Evolutionary conservation across 2,113 vertebrate species (phyloP), one percentile per base, ranked within the genome.

Genomic region (Osmerus eperlanus): DNA sequence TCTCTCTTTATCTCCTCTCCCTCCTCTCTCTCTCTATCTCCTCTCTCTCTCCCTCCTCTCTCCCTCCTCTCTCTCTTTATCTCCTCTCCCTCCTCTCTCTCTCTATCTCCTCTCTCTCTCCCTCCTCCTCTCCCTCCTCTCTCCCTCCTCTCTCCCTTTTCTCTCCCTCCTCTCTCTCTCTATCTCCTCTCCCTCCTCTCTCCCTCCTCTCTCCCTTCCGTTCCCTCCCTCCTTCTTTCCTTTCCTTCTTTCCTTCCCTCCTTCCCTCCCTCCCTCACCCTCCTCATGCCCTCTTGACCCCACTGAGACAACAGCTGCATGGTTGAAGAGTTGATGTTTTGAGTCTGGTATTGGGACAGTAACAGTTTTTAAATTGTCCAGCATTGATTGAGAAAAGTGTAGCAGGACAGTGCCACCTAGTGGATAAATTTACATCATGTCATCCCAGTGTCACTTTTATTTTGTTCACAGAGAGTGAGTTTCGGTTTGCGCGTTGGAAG

Each of bases 401-500:
- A 61, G 19, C 5, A 28, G 21, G n/a, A 55, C 21, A 68, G 16
- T 55, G 21, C 21, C 67, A 28, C 25, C 28, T 32, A 29, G 52
- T 41, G 51, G 67, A 25, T 8, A 12, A n/a, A 67, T 23, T 3
- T 47, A 2, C 19, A n/a, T 19, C 36, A 12, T 41, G 18, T 23
- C 11, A 67, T 5, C 32, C 32, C 32, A 36, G 32, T 36, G 32
- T 36, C 32, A 36, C 7, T 4, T 11, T 63, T 32, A 14, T 54
- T 14, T 41, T 59, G 18, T 59, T 29, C 23, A 16, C 32, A 99
- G 97, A 99, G 91, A 98, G 97, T 6, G 95, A 98, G 83, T 94
- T 90, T 85, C 95, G 96, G 71, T 98, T 94, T 65, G 92, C 93
- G 68, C 95, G 95, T 0, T 99, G 97, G 97, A 99, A 99, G 89